Base-by-base conservation (phyloP, 1,140 invertebrate genomes). In the Radopholus similis region DNA sequence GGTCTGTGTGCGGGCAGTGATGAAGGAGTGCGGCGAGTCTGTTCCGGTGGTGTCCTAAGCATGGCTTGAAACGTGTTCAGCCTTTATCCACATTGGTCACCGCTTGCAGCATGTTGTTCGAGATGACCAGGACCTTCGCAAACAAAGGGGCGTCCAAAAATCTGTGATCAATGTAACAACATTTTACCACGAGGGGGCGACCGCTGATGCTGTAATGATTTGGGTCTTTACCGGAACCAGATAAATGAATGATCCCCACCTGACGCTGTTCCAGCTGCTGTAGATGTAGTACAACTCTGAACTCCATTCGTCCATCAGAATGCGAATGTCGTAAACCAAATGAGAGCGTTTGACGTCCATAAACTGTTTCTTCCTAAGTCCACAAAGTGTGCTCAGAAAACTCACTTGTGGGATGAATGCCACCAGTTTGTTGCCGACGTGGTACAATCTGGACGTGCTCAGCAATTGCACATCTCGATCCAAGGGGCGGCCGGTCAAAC, bases 371-470 rank as follows among this genome's bases (percentile, higher is more conserved):
- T n/a, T n/a, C n/a, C n/a, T n/a, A n/a, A n/a, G n/a, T n/a, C 87
- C 83, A 74, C 42, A 44, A 11, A 18, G 2, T 0, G 13, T 26
- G 56, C 13, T 28, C 23, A 4, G 11, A 74, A 37, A 76, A 75
- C 81, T 85, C 87, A 97, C 94, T 89, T 97, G 93, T 42, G 95
- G 95, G 9, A 93, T 97, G 83, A 98, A 99, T 2, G 93, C 94
- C 84, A 97, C 94, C 74, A 97, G 94, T 81, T 90, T 88, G 84
- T 97, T 92, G 75, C 95, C 91, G 21, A 98, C 85, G 11, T 91
- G 90, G 84, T 98, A 99, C 37, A 99, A 84, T 86, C 97, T 97
- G 84, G 94, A 97, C n/a, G 95, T 99, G 82, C 92, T 93, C 5
- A 99, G 85, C 70, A 97, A 91, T 72, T 95, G 95, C 42, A 97